These are phyloP conservation scores for Oncorhynchus nerka DNA, from an alignment of 2,113 vertebrate species.

Conservation along the genomic window DNA sequence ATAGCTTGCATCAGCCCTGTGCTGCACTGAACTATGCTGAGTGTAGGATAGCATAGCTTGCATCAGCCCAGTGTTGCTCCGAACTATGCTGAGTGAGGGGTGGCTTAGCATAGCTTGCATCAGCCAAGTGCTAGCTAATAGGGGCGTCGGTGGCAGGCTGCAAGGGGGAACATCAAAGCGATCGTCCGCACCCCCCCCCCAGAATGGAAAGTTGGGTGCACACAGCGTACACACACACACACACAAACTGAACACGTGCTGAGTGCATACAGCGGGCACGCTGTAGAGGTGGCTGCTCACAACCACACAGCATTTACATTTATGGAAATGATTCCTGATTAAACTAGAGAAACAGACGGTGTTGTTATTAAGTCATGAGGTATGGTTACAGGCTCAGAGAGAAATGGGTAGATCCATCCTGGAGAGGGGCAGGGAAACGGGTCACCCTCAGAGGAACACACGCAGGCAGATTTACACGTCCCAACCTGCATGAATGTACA, in stretches of 20 bases:
- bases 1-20: constrained; percentile 55
- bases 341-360: constrained; percentile 58
- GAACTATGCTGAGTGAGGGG: not conserved
- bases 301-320: constrained; percentile 70
- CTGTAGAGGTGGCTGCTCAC: constrained; percentile 53
- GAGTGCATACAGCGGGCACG: constrained; percentile 69
- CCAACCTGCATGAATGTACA: too few relatives aligned
- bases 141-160: constrained; percentile 72
- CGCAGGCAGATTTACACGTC: constrained; percentile 10
- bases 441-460: constrained; percentile 13
- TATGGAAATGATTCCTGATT: constrained; percentile 71
- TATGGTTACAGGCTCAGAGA: constrained; percentile 47
- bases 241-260: constrained; percentile 22
- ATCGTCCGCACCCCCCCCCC: constrained; percentile 49
- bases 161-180: constrained; percentile 73
- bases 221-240: constrained; percentile 49
- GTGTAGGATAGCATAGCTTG: constrained; percentile 31
- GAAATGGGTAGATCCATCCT: not conserved
- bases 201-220: constrained; percentile 69
- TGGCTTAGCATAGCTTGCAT: constrained; percentile 51
- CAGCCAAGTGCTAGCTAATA: constrained; percentile 71
- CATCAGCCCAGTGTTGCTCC: constrained; percentile 57
- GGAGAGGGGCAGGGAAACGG: constrained; percentile 28
- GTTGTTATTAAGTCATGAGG: constrained; percentile 51
- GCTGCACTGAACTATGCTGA: constrained; percentile 12